A percentile compares a stretch with the other conserved stretches of the same genome.
phyloP scores from a whole-genome alignment of 2,888 invertebrate species.

The Chaetoderma sp. region DNA sequence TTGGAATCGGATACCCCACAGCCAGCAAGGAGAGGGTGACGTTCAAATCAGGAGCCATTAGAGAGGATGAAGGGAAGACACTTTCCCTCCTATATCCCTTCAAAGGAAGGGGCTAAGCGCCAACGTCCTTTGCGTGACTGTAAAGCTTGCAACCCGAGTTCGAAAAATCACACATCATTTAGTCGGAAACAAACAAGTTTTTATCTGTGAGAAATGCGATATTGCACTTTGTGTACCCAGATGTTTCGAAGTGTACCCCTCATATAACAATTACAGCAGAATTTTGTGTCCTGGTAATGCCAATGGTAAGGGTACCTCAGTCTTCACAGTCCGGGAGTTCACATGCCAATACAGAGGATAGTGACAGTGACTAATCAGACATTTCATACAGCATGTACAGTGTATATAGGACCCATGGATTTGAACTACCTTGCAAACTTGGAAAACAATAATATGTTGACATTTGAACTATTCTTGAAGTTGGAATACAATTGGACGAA shows the following conservation, averaged over 20 bases:
- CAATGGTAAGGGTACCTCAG: no score
- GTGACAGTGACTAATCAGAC: neutral
- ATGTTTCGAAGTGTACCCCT: constrained; percentile 15
- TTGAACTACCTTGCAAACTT: no score
- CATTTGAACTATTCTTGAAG: no score
- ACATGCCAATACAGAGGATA: neutral
- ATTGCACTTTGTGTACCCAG: constrained; percentile 14
- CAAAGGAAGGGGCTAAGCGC: constrained; percentile 1
- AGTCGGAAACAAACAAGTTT: constrained; percentile 12
- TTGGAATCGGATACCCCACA: no score
- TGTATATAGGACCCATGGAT: no score
- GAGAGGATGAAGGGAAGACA: constrained; percentile 11
- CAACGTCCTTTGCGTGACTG: constrained; percentile 18
- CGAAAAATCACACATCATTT: neutral
- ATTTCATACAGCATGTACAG: no score
- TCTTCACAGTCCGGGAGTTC: no score
- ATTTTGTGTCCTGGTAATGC: no score
- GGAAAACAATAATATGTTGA: no score
- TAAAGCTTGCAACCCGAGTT: neutral
- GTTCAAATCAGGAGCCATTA: constrained; percentile 11
- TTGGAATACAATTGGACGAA: no score
- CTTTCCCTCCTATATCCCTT: constrained; percentile 10
- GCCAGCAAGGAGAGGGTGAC: no score
- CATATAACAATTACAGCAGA: constrained; percentile 9
- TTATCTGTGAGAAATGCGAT: constrained; percentile 13